Percentiles rank a stretch among this genome's conserved stretches.
phyloP scores from a whole-genome alignment of 2,888 invertebrate species.

The Catocala sponsa region DNA sequence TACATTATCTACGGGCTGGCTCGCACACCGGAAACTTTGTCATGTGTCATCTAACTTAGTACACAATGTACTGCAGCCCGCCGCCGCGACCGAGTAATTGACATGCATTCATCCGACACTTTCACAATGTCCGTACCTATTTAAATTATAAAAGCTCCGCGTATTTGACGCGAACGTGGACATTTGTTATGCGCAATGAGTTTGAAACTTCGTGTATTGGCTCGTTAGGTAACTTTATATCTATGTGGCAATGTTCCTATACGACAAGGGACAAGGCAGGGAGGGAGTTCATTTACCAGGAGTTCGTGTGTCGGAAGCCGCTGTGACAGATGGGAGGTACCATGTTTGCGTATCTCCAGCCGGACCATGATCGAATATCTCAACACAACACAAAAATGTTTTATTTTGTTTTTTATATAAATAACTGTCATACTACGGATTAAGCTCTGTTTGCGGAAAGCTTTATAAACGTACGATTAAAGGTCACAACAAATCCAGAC shows the following conservation, averaged over 20 bases:
- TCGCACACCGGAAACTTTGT: constrained; percentile 41
- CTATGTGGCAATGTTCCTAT: neutral
- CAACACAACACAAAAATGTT: neutral
- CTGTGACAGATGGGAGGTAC: constrained; percentile 72
- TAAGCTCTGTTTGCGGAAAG: too few relatives aligned
- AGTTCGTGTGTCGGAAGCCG: constrained; percentile 65
- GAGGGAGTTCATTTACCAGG: constrained; percentile 73
- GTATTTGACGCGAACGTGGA: constrained; percentile 24
- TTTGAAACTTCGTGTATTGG: constrained; percentile 13
- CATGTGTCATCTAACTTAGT: constrained; percentile 46
- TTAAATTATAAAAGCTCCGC: constrained; percentile 39
- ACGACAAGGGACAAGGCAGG: constrained; percentile 45
- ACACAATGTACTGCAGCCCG: constrained; percentile 46
- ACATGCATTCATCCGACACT: constrained; percentile 44
- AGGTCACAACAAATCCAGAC: too few relatives aligned
- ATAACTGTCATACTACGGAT: too few relatives aligned
- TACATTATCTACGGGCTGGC: constrained; percentile 59
- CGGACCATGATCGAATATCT: constrained; percentile 53
- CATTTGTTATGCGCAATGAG: constrained; percentile 21
- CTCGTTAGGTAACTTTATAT: constrained; percentile 8
- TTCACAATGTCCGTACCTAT: constrained; percentile 36
- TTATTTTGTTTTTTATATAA: too few relatives aligned
- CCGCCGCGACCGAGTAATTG: constrained; percentile 46
- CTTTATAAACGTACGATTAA: too few relatives aligned
- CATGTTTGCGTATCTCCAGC: constrained; percentile 52